Evolutionary conservation across 2,113 vertebrate genomes (phyloP).

Genomic region (Bubo scandiacus): DNA sequence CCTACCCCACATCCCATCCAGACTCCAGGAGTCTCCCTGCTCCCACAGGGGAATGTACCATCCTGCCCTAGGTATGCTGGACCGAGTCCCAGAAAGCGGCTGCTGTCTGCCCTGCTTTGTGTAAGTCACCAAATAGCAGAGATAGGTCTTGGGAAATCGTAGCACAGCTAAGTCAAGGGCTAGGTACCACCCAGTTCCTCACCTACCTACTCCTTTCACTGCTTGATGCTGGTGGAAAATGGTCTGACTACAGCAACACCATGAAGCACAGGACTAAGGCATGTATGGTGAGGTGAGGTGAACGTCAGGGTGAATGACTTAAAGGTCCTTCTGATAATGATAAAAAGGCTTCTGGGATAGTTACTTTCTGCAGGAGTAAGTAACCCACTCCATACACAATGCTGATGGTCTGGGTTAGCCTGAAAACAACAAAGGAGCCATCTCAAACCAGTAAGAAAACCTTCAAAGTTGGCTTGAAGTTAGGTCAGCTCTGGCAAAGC

Average conservation of each 20-base stretch:
- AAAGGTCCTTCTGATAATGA: neutral
- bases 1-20: neutral
- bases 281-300: fast-evolving
- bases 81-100: neutral
- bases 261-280: neutral
- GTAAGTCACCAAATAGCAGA: neutral
- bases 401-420: neutral
- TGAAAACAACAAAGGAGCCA: neutral
- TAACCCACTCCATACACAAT: neutral
- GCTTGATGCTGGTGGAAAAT: neutral
- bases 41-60: neutral
- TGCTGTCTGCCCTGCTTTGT: neutral
- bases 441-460: neutral
- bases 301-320: neutral
- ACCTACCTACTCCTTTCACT: neutral
- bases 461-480: neutral
- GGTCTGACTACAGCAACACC: neutral
- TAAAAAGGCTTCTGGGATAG: neutral
- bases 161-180: neutral
- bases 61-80: neutral
- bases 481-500: neutral
- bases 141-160: neutral
- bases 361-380: neutral
- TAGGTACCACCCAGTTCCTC: neutral
- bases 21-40: neutral